A percentile compares a stretch with the other conserved stretches of the same genome.
phyloP scores from a whole-genome alignment of 2,113 vertebrate genomes.

The Excalfactoria chinensis region DNA sequence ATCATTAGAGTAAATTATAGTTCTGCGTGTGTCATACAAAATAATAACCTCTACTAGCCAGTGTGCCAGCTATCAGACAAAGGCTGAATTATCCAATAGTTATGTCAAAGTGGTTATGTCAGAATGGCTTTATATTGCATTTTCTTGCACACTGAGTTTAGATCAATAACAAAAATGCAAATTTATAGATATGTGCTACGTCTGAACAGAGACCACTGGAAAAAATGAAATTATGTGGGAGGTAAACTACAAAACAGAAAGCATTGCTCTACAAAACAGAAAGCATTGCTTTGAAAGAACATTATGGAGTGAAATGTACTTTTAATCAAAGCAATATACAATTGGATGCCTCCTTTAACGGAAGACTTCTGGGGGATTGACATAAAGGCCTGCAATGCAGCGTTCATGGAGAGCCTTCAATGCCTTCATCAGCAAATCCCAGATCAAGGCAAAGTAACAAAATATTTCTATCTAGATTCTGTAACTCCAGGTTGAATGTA shows the following conservation, averaged over 20 bases:
- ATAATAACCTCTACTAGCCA: slow-evolving; percentile 17
- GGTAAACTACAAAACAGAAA: neutral
- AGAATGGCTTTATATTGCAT: neutral
- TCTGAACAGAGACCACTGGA: neutral
- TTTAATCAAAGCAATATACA: neutral
- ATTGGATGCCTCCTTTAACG: neutral
- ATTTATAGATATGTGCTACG: neutral
- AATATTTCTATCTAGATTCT: neutral
- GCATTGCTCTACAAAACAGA: neutral
- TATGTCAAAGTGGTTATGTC: neutral
- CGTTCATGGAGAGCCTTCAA: neutral
- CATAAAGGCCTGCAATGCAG: neutral
- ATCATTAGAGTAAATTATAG: slow-evolving; percentile 52
- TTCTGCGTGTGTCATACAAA: slow-evolving; percentile 37
- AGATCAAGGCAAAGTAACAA: neutral
- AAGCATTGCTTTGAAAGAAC: neutral
- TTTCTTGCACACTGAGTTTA: slow-evolving; percentile 18
- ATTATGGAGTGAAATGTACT: neutral
- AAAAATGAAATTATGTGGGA: neutral
- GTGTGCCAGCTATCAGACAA: slow-evolving; percentile 30
- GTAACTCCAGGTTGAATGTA: neutral
- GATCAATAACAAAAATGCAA: slow-evolving; percentile 2
- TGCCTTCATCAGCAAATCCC: neutral
- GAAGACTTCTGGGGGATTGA: neutral
- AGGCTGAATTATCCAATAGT: slow-evolving; percentile 9